phyloP scores from a whole-genome alignment of 2,113 vertebrate genomes.

The Sarotherodon lohbergeri region DNA sequence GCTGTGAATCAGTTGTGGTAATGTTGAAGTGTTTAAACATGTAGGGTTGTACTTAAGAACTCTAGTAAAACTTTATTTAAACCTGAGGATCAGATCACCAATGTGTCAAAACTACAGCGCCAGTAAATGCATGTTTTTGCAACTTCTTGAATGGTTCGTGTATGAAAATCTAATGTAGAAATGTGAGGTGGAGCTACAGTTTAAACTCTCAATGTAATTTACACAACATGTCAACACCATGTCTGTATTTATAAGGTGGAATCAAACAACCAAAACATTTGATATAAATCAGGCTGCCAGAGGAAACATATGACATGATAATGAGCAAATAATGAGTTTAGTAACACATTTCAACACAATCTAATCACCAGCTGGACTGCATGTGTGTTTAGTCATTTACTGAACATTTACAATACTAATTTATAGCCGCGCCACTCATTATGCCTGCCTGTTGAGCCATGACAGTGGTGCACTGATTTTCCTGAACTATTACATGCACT shows the following conservation, averaged over 20 bases:
- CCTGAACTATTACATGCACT: neutral
- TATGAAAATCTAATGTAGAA: neutral
- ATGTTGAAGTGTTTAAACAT: neutral
- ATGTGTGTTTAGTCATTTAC: neutral
- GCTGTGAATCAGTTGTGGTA: conserved; percentile 6
- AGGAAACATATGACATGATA: neutral
- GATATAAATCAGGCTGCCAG: neutral
- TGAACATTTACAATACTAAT: neutral
- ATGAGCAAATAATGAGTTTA: neutral
- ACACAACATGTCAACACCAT: neutral
- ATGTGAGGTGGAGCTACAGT: neutral
- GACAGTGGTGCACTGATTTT: neutral
- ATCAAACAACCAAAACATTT: neutral
- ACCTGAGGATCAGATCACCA: neutral
- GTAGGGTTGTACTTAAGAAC: neutral
- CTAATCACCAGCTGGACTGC: neutral
- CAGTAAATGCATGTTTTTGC: neutral
- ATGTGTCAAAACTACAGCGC: neutral
- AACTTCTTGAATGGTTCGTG: neutral
- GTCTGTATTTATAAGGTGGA: neutral
- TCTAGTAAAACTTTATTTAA: neutral
- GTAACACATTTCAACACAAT: neutral
- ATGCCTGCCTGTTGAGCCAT: neutral
- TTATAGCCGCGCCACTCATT: neutral
- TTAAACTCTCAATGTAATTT: neutral